Evolutionary conservation across 2,888 invertebrate genomes (phyloP).

Genomic region (Hypena proboscidalis): DNA sequence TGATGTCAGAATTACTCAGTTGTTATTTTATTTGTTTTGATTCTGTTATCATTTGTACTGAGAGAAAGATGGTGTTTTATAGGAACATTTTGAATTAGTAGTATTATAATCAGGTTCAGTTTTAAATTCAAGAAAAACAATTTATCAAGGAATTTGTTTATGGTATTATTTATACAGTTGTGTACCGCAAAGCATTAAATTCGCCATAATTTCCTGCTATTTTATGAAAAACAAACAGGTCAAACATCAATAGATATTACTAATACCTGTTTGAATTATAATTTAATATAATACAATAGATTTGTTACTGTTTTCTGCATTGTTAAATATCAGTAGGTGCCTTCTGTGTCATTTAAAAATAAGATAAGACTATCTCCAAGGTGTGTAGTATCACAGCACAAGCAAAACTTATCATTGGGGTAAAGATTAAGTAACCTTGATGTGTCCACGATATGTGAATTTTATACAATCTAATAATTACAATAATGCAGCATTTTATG

Average conservation of each 20-base stretch:
- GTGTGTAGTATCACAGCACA: constrained; percentile 32
- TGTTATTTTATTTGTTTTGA: constrained; percentile 41
- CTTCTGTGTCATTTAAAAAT: constrained; percentile 21
- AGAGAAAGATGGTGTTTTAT: neutral
- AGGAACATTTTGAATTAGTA: neutral
- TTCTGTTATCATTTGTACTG: constrained; percentile 13
- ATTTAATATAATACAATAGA: too few relatives aligned
- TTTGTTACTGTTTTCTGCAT: constrained; percentile 6
- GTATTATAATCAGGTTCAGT: too few relatives aligned
- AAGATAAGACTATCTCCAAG: constrained; percentile 33
- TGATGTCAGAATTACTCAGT: constrained; percentile 39
- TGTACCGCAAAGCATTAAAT: too few relatives aligned
- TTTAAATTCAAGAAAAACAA: too few relatives aligned
- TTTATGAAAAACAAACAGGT: too few relatives aligned
- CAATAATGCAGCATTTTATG: constrained; percentile 5
- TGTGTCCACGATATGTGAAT: constrained; percentile 37
- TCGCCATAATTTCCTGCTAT: too few relatives aligned
- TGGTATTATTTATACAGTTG: too few relatives aligned
- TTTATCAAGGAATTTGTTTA: too few relatives aligned
- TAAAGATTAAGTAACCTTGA: constrained; percentile 58
- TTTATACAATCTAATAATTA: constrained; percentile 20
- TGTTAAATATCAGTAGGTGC: too few relatives aligned
- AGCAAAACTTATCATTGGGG: constrained; percentile 38
- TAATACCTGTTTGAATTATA: too few relatives aligned
- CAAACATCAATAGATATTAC: neutral